Conservation (phyloP, 2,888 invertebrate species). For the Himalopsyche kuldschensis region DNA sequence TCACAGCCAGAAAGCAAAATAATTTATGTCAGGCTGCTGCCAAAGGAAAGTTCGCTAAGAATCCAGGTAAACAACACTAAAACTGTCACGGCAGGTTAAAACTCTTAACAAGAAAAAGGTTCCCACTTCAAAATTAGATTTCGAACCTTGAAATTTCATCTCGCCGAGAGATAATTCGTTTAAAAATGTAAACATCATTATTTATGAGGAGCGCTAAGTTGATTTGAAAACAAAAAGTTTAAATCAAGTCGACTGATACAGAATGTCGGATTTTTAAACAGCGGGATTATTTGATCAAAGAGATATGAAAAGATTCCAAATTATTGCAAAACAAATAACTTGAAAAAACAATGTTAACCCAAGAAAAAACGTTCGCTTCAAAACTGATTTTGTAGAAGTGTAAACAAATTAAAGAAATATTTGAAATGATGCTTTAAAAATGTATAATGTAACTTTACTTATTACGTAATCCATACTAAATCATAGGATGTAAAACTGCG, state of each 20-base stretch:
- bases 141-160: conserved; percentile 30
- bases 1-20: conserved; percentile 28
- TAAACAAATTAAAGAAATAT: too few relatives aligned
- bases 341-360: neutral
- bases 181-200: conserved; percentile 31
- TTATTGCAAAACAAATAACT: neutral
- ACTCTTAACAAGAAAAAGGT: conserved; percentile 32
- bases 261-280: neutral
- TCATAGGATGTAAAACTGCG: too few relatives aligned
- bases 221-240: conserved; percentile 33
- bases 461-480: too few relatives aligned
- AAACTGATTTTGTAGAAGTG: too few relatives aligned
- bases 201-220: conserved; percentile 14
- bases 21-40: conserved; percentile 38
- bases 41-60: conserved; percentile 19
- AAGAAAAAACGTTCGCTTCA: neutral
- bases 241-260: conserved; percentile 22
- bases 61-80: conserved; percentile 33
- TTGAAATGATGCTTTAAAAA: too few relatives aligned
- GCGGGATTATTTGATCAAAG: neutral
- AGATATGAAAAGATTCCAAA: neutral
- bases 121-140: conserved; percentile 30
- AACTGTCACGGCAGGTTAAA: conserved; percentile 29
- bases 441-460: too few relatives aligned
- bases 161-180: conserved; percentile 27